Conservation (phyloP, 1,140 invertebrate genomes). For the Sesamia nonagrioides region DNA sequence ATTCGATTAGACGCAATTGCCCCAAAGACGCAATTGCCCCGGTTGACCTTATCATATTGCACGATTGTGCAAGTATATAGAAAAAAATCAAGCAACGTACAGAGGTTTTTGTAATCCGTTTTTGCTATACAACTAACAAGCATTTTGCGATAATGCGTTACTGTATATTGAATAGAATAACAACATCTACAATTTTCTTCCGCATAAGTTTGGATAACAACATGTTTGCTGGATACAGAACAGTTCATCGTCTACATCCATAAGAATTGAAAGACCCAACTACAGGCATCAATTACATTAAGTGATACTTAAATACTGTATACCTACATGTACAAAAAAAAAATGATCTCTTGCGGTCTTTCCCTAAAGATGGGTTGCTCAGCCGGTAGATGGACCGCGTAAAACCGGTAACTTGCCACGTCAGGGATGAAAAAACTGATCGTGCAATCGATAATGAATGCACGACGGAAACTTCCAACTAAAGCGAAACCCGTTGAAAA, state of each 20-base stretch:
- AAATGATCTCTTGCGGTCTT: neutral
- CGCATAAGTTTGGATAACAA: neutral
- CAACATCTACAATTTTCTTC: conserved; percentile 5
- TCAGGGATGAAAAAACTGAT: conserved; percentile 39
- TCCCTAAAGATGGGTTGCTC: conserved; percentile 12
- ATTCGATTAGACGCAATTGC: too few species aligned
- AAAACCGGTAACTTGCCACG: conserved; percentile 36
- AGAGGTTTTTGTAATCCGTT: conserved; percentile 17
- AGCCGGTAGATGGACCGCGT: conserved; percentile 9
- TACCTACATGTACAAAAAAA: neutral
- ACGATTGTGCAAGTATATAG: conserved; percentile 15
- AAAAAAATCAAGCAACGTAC: neutral
- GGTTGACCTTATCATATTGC: conserved; percentile 18
- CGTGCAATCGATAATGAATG: conserved; percentile 22
- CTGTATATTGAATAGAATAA: neutral
- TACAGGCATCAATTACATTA: neutral
- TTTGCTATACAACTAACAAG: neutral
- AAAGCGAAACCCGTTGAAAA: neutral
- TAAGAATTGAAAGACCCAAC: neutral
- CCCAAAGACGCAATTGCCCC: too few species aligned
- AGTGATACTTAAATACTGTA: neutral
- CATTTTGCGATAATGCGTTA: neutral
- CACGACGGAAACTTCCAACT: conserved; percentile 31
- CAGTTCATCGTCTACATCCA: too few species aligned
- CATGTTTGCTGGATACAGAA: too few species aligned